A percentile compares a stretch with the other conserved stretches of the same genome.
Evolutionary conservation across 1,140 invertebrate species (phyloP).

Genomic region (Odontomachus brunneus): DNA sequence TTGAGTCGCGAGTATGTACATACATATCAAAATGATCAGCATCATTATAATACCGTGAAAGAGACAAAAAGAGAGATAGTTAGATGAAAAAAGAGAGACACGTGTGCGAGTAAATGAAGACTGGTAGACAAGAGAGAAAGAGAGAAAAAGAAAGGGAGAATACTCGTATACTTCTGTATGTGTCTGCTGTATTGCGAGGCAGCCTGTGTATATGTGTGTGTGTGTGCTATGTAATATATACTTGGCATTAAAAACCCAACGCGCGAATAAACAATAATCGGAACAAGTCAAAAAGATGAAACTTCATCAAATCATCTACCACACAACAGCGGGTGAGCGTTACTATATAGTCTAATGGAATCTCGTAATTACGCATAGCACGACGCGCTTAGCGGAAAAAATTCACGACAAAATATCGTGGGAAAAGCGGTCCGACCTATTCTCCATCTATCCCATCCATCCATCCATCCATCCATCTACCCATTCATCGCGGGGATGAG

Average conservation of each 20-base stretch:
- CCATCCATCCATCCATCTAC: too few relatives aligned
- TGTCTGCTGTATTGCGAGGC: slow-evolving; percentile 47
- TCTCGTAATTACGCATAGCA: slow-evolving; percentile 66
- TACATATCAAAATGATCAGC: background rate
- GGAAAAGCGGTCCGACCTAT: background rate
- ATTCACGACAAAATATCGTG: background rate
- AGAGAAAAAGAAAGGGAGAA: slow-evolving; percentile 13
- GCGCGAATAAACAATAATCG: slow-evolving; percentile 41
- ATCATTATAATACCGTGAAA: slow-evolving; percentile 18
- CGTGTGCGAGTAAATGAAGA: slow-evolving; percentile 37
- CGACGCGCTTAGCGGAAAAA: slow-evolving; percentile 58
- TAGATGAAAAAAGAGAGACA: slow-evolving; percentile 9
- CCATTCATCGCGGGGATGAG: background rate
- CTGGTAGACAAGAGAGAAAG: background rate
- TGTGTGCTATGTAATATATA: slow-evolving; percentile 4
- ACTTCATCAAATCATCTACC: slow-evolving; percentile 73
- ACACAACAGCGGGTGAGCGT: slow-evolving; percentile 74
- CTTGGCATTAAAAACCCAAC: slow-evolving; percentile 44
- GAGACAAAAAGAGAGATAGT: slow-evolving; percentile 22
- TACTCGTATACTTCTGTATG: background rate
- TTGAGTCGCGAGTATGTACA: background rate
- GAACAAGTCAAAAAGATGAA: slow-evolving; percentile 60
- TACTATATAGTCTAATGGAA: slow-evolving; percentile 68
- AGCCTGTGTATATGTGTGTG: slow-evolving; percentile 24
- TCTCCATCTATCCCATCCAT: too few relatives aligned